These are phyloP conservation scores for Galemys pyrenaicus DNA, from an alignment of 2,113 vertebrate genomes.

Conservation along the genomic window DNA sequence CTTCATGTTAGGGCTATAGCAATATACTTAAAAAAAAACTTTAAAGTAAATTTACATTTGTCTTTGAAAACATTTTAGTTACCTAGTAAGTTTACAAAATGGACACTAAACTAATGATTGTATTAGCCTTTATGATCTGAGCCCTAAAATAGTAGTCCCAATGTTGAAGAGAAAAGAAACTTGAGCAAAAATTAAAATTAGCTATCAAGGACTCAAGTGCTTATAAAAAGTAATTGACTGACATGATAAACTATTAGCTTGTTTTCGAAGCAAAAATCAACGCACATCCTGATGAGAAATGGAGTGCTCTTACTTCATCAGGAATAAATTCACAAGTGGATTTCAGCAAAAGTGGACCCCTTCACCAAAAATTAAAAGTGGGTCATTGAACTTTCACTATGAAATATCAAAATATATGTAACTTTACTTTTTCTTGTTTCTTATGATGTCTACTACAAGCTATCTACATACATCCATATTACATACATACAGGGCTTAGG, in stretches of 20 bases:
- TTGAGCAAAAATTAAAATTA: constrained; percentile 26
- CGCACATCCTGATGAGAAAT: not conserved
- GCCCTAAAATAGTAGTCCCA: not conserved
- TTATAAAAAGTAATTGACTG: not conserved
- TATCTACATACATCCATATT: too few species aligned
- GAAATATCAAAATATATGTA: not conserved
- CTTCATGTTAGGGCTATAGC: not conserved
- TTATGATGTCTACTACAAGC: not conserved
- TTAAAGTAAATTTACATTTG: not conserved
- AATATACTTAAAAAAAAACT: not conserved
- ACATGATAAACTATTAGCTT: not conserved
- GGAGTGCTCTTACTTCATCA: not conserved
- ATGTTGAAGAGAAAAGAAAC: not conserved
- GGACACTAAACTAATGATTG: not conserved
- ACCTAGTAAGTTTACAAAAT: constrained; percentile 40
- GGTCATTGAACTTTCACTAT: not conserved
- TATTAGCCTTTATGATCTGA: not conserved
- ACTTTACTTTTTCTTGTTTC: not conserved
- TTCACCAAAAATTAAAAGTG: not conserved
- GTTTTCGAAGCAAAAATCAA: not conserved
- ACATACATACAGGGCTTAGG: not conserved
- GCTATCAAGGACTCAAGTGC: not conserved
- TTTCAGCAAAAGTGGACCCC: not conserved
- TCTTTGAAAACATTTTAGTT: not conserved
- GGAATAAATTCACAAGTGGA: not conserved